These are phyloP conservation scores for Tachyglossus aculeatus DNA, from an alignment of 2,797 vertebrate species.

Conservation along the genomic window DNA sequence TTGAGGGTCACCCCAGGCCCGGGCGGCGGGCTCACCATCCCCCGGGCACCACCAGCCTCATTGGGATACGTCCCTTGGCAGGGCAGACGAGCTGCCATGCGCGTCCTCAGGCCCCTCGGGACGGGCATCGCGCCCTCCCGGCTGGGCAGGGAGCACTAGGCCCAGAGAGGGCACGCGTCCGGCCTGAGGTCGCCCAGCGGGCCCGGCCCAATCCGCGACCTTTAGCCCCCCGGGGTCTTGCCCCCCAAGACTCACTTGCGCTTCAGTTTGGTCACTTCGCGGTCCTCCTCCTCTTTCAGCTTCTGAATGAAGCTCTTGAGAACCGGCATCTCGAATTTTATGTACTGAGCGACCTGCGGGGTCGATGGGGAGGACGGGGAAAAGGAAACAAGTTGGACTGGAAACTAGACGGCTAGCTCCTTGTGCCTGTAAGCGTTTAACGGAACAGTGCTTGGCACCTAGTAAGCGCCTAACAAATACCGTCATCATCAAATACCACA, in stretches of 20 bases:
- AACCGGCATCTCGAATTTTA: conserved; percentile 98
- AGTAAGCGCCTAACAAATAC: no score
- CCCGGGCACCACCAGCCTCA: no score
- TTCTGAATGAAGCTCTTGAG: conserved; percentile 97
- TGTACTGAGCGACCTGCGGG: conserved; percentile 94
- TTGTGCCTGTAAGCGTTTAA: no score
- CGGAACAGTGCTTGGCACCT: no score
- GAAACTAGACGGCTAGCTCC: not conserved
- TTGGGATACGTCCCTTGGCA: no score
- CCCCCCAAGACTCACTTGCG: conserved; percentile 77
- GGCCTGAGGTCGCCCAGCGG: not conserved
- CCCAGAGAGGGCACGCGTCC: not conserved
- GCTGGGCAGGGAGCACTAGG: not conserved
- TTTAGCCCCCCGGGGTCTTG: not conserved
- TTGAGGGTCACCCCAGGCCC: no score
- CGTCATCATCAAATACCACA: no score
- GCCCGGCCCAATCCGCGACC: fast-evolving
- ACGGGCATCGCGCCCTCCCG: no score
- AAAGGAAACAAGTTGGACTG: not conserved
- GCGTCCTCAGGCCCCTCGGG: no score
- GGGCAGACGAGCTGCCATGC: no score
- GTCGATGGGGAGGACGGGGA: not conserved
- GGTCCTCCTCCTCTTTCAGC: conserved; percentile 94
- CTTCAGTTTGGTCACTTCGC: conserved; percentile 92
- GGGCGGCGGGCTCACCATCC: no score